Conservation (phyloP, 2,888 invertebrate species). For the Catocala nupta region DNA sequence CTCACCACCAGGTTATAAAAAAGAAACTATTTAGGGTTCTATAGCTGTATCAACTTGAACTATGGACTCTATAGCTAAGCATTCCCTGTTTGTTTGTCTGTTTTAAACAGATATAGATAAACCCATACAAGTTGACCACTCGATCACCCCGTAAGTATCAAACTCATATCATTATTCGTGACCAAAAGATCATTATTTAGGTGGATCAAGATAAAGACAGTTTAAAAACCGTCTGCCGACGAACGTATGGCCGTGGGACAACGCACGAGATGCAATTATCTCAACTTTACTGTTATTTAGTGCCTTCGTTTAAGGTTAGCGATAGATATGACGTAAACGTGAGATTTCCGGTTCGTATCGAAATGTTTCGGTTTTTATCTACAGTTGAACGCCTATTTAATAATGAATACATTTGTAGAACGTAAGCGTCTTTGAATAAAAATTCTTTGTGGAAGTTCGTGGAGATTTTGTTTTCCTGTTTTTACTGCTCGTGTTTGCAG, state of each 20-base stretch:
- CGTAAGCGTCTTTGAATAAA: no score
- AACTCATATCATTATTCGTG: conserved; percentile 47
- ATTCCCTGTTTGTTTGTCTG: no score
- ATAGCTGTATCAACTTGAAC: no score
- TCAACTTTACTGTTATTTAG: conserved; percentile 41
- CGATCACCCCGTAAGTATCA: conserved; percentile 20
- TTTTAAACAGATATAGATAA: no score
- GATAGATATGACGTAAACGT: conserved; percentile 14
- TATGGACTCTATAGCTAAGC: no score
- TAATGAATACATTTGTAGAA: no score
- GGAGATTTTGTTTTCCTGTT: no score
- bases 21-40: no score
- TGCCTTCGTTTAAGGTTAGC: conserved; percentile 31
- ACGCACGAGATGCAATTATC: conserved; percentile 52
- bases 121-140: background rate
- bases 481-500: no score
- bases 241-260: conserved; percentile 61
- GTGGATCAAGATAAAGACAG: conserved; percentile 63
- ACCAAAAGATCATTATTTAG: conserved; percentile 60
- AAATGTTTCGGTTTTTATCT: background rate
- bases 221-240: conserved; percentile 67
- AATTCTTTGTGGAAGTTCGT: no score
- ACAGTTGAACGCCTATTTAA: no score
- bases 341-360: background rate
- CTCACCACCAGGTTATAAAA: no score